These are phyloP conservation scores for Nylanderia fulva DNA, from an alignment of 1,140 invertebrate species.

Conservation along the genomic window DNA sequence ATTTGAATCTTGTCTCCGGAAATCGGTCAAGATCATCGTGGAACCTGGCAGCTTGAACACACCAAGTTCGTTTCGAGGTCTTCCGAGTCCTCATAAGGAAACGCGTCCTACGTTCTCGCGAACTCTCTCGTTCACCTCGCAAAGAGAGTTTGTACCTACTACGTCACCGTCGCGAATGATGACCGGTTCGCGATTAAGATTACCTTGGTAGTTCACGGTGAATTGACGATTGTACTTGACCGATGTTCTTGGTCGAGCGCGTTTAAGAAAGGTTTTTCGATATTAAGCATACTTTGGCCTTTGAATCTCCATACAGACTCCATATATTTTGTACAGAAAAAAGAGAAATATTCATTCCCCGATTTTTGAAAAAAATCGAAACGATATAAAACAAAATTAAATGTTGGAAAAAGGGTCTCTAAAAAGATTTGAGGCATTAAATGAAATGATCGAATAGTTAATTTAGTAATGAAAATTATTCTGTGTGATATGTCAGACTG, in stretches of 20 bases:
- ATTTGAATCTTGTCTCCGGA: neutral
- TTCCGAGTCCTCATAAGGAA: slow-evolving; percentile 73
- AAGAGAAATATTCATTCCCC: neutral
- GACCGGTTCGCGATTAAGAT: slow-evolving; percentile 56
- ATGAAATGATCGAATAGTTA: slow-evolving; percentile 8
- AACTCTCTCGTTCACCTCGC: slow-evolving; percentile 71
- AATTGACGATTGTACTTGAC: slow-evolving; percentile 30
- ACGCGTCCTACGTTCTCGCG: slow-evolving; percentile 51
- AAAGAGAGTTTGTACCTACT: slow-evolving; percentile 71
- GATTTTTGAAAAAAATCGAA: neutral
- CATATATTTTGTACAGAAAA: neutral
- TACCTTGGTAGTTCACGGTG: slow-evolving; percentile 31
- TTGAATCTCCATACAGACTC: neutral
- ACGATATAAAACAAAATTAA: neutral
- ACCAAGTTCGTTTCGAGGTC: slow-evolving; percentile 60
- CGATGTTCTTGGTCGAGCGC: neutral
- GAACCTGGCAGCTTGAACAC: slow-evolving; percentile 14
- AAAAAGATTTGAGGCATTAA: neutral
- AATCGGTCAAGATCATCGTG: slow-evolving; percentile 26
- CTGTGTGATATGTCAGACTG: no score
- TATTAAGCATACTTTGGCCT: neutral
- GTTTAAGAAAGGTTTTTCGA: neutral
- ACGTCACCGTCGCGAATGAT: slow-evolving; percentile 57
- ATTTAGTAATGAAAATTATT: neutral
- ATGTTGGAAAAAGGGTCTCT: neutral